Evolutionary conservation across 2,888 invertebrate species (phyloP), one percentile per base, ranked within the genome.

Genomic region (Vandiemenella viatica): DNA sequence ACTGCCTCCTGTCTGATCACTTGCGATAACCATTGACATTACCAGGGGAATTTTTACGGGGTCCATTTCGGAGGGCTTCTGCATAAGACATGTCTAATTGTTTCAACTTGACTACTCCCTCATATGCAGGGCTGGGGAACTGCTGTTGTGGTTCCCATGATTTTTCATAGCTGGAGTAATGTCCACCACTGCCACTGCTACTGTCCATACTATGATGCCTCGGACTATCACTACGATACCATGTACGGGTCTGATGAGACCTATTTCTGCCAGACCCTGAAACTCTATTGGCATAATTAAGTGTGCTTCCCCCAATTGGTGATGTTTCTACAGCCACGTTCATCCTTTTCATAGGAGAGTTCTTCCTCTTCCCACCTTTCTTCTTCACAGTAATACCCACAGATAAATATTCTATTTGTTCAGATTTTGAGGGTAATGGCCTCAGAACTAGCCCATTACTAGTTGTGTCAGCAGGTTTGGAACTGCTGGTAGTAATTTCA

Each of bases 81-180:
- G 89, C 89, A 64, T 89, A 89, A 13, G 87, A 85, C 61, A 84
- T 73, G 60, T 89, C 88, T 46, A 89, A 71, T 61, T 81, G 79
- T 62, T 84, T 80, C 51, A 89, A 68, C 62, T 83, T 83, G 62
- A 86, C 81, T 56, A 89, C 79, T 59, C 87, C 86, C 61, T 86
- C 84, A 10, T 87, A 85, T 5, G 86, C 87, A 7, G 81, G 75
- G 65, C 85, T 83, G 4, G 76, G 74, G 19, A 54, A 55, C 45
- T 47, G 44, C 52, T 57, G 43, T 37, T 57, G 43, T 32, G 13
- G 26, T 17, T 42, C 44, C 32, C 20, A 22, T 70, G 47, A 69
- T 67, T 58, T 72, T 66, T 69, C 69, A 67, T 49, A 69, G 65
- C 58, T 70, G 13, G 19, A 8, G 13, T 7, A 20, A 21, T 42